Evolutionary conservation across 1,140 invertebrate genomes (phyloP), one percentile per base, ranked within the genome.

Genomic region (Bursaphelenchus mucronatus): DNA sequence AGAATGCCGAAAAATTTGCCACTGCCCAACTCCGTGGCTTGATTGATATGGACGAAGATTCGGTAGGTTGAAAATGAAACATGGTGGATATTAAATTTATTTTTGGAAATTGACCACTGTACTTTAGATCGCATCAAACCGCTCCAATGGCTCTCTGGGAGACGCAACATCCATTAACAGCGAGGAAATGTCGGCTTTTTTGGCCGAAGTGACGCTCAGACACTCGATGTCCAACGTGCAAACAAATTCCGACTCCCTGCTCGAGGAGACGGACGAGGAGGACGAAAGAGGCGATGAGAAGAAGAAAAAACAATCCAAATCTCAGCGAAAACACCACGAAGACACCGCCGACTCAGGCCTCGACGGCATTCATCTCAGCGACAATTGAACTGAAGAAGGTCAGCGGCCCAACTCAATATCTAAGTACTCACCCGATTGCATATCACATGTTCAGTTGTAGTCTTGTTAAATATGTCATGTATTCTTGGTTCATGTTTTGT

Each of bases 1-100:
- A 79, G 75, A 79, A 76, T 41, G 76, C 76, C n/a, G 77, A 79
- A 57, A 80, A 80, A 51, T 66, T 63, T 58, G 76, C 77, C 5
- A 64, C 68, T 30, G 68, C 67, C 30, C 79, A 79, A 54, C 59
- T 79, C 21, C 49, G 78, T 15, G 76, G 74, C 43, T 55, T 73
- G 13, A 68, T 73, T 44, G 77, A 78, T 55, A 43, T 77, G 45
- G 77, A 79, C 61, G 79, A 73, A 39, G 79, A 79, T 30, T 81
- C 77, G 50, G 76, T 80, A 63, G 44, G 63, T 70, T 11, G 40
- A 17, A 10, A 57, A 11, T 7, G 40, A n/a, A 50, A 10, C 64
- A 39, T 19, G 15, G 10, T 64, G 2, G 17, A 15, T 62, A 64
- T 19, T 45, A 3, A 15, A 61, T 44, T 62, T 13, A 13, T 64